Conservation (phyloP, 2,888 invertebrate genomes). For the Agrochola lychnidis region DNA sequence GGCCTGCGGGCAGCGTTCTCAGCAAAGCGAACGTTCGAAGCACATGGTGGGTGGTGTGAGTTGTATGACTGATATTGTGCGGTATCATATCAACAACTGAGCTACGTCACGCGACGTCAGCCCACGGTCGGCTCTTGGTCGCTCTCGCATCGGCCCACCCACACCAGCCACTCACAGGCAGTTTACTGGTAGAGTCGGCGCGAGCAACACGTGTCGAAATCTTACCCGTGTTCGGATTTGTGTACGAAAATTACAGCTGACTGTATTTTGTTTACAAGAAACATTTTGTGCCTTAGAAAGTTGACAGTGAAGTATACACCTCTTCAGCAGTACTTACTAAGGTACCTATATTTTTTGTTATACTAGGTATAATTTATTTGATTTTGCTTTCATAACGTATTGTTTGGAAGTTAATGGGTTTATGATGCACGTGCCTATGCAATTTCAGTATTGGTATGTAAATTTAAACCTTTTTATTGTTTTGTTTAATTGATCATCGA, state of each 20-base stretch:
- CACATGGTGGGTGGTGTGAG: constrained; percentile 68
- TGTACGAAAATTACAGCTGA: constrained; percentile 69
- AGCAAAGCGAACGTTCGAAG: constrained; percentile 53
- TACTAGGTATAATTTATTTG: constrained; percentile 11
- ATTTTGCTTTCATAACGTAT: constrained; percentile 37
- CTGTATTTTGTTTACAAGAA: constrained; percentile 68
- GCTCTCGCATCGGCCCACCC: constrained; percentile 71
- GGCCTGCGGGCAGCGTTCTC: constrained; percentile 25
- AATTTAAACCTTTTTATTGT: constrained; percentile 5
- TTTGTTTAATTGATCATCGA: neutral
- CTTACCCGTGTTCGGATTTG: constrained; percentile 70
- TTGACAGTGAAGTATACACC: constrained; percentile 61
- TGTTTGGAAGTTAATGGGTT: constrained; percentile 25
- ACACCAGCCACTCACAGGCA: constrained; percentile 68
- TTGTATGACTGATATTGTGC: constrained; percentile 65
- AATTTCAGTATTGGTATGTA: constrained; percentile 26
- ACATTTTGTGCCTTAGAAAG: constrained; percentile 69
- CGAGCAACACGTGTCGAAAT: constrained; percentile 76
- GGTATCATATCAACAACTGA: constrained; percentile 66
- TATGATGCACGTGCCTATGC: constrained; percentile 23
- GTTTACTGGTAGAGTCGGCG: constrained; percentile 80
- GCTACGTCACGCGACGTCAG: constrained; percentile 82
- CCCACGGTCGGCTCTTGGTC: constrained; percentile 62
- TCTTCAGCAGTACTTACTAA: constrained; percentile 56
- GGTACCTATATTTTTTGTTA: constrained; percentile 60